phyloP scores from a whole-genome alignment of 2,113 vertebrate genomes.

The Chinchilla lanigera region DNA sequence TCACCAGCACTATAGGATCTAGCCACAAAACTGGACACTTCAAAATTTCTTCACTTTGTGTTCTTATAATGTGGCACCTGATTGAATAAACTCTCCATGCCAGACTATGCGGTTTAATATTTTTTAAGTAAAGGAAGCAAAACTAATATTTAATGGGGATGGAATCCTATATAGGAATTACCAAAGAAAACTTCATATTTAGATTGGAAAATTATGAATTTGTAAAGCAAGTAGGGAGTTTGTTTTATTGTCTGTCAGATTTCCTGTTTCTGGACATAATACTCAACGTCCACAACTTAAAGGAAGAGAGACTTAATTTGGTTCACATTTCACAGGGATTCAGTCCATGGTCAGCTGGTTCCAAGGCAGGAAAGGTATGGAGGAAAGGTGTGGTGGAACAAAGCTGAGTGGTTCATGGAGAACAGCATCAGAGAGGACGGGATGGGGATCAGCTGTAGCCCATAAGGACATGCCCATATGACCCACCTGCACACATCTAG shows the following conservation, averaged over 20 bases:
- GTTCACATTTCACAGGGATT: background rate
- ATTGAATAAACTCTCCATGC: background rate
- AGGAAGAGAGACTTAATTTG: background rate
- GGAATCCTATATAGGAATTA: background rate
- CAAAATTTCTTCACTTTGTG: background rate
- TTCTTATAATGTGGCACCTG: background rate
- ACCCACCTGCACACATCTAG: background rate
- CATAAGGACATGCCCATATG: background rate
- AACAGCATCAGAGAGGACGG: background rate
- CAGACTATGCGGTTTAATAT: background rate
- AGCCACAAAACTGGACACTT: background rate
- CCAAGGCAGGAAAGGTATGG: background rate
- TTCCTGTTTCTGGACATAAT: background rate
- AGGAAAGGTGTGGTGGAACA: background rate
- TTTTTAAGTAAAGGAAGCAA: background rate
- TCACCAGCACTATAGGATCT: background rate
- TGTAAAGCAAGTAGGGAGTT: background rate
- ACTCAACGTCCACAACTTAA: background rate
- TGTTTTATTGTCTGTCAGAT: background rate
- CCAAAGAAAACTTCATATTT: background rate
- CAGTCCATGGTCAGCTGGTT: background rate
- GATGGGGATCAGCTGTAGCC: background rate
- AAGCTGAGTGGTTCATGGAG: background rate
- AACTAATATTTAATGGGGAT: slow-evolving; percentile 3
- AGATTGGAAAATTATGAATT: background rate